Evolutionary conservation across 2,888 invertebrate species (phyloP).

Genomic region (Poecilus cupreus): DNA sequence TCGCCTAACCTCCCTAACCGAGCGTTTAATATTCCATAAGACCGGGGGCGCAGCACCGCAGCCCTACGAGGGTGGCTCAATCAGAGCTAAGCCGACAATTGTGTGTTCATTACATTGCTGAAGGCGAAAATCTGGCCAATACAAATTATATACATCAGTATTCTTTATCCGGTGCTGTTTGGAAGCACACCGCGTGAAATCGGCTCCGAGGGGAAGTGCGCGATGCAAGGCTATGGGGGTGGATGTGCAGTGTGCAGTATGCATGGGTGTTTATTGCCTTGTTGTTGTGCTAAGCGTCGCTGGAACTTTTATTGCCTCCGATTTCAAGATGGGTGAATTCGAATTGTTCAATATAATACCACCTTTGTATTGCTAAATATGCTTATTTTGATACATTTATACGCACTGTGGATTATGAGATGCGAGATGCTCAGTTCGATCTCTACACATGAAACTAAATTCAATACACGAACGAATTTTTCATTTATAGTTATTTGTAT

Average conservation of each 20-base stretch:
- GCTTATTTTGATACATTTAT: too few species aligned
- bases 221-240: neutral
- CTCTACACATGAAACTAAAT: too few species aligned
- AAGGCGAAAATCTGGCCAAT: constrained; percentile 74
- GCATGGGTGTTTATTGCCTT: constrained; percentile 32
- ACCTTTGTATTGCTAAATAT: too few species aligned
- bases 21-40: constrained; percentile 71
- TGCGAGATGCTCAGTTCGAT: too few species aligned
- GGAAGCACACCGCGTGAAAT: constrained; percentile 46
- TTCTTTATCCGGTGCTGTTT: constrained; percentile 37
- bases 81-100: constrained; percentile 74
- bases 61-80: constrained; percentile 68
- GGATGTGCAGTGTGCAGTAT: neutral
- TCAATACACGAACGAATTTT: too few species aligned
- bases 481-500: too few species aligned
- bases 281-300: neutral
- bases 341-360: too few species aligned
- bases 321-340: too few species aligned
- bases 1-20: constrained; percentile 65
- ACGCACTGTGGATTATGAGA: too few species aligned
- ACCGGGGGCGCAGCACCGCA: constrained; percentile 61
- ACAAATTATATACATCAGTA: constrained; percentile 72
- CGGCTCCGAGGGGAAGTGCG: neutral
- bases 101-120: constrained; percentile 72
- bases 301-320: neutral